Evolutionary conservation across 2,888 invertebrate genomes (phyloP).

Genomic region (Epistrophe eligans): DNA sequence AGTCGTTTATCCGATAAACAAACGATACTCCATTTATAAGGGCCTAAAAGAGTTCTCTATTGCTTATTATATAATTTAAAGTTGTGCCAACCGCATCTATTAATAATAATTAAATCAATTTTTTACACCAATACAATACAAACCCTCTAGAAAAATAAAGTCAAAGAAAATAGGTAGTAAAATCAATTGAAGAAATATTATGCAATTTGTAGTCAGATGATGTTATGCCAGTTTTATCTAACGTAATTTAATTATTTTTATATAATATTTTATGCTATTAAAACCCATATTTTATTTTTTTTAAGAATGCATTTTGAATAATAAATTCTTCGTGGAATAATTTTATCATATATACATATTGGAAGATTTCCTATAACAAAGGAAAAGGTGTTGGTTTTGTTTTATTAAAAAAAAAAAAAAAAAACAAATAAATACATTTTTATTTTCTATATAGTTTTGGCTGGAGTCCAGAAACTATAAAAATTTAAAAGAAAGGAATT

Average conservation of each 20-base stretch:
- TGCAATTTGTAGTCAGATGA: constrained; percentile 7
- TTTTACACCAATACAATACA: not conserved
- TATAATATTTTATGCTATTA: not conserved
- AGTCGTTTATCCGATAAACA: too few relatives aligned
- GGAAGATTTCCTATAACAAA: not conserved
- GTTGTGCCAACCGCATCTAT: not conserved
- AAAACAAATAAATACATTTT: not conserved
- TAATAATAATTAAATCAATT: not conserved
- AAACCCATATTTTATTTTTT: not conserved
- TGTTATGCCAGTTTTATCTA: not conserved
- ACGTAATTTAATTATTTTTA: constrained; percentile 4
- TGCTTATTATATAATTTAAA: not conserved
- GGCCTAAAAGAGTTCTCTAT: too few relatives aligned
- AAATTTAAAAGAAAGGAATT: not conserved
- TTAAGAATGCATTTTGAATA: not conserved
- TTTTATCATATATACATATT: not conserved
- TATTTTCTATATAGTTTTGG: not conserved
- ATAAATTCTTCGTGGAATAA: constrained; percentile 15
- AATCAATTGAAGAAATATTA: not conserved
- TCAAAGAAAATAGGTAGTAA: not conserved
- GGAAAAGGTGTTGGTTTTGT: not conserved
- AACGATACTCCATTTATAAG: too few relatives aligned
- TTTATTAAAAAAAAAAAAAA: not conserved
- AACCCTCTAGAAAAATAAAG: not conserved
- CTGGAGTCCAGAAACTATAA: not conserved